A percentile compares a stretch with the other conserved stretches of the same genome.
Evolutionary conservation across 2,888 invertebrate species (phyloP).

Genomic region (Lissonota sp.): DNA sequence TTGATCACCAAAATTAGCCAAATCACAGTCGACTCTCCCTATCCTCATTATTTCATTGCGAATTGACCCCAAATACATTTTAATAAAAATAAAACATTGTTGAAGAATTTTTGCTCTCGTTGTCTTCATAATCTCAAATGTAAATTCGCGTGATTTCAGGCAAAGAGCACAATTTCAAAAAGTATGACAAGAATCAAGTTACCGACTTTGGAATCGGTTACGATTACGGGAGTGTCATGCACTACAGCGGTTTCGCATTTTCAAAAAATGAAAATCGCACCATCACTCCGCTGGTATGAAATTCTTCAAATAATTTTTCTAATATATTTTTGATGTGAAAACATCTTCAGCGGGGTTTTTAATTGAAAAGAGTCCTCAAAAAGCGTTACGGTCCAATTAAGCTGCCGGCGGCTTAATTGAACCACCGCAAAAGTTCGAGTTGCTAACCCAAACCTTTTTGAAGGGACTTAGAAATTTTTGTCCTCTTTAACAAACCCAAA

Average conservation of each 20-base stretch:
- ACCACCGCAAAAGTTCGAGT: too few relatives aligned
- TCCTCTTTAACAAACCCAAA: too few relatives aligned
- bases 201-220: constrained; percentile 88
- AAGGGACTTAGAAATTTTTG: too few relatives aligned
- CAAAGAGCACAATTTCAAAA: constrained; percentile 87
- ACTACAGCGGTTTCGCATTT: constrained; percentile 89
- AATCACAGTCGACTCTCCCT: too few relatives aligned
- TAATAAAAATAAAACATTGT: neutral
- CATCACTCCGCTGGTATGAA: constrained; percentile 86
- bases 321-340: neutral
- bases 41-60: too few relatives aligned
- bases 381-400: too few relatives aligned
- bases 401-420: too few relatives aligned
- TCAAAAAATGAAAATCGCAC: constrained; percentile 88
- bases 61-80: too few relatives aligned
- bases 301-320: constrained; percentile 9
- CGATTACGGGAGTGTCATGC: constrained; percentile 91
- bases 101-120: neutral
- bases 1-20: too few relatives aligned
- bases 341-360: too few relatives aligned
- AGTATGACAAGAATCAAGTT: constrained; percentile 87
- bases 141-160: constrained; percentile 78
- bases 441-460: too few relatives aligned
- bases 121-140: neutral
- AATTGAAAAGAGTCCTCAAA: too few relatives aligned